phyloP scores from a whole-genome alignment of 53 echinoderm and acorn worm genomes.

The Henricia sp. region DNA sequence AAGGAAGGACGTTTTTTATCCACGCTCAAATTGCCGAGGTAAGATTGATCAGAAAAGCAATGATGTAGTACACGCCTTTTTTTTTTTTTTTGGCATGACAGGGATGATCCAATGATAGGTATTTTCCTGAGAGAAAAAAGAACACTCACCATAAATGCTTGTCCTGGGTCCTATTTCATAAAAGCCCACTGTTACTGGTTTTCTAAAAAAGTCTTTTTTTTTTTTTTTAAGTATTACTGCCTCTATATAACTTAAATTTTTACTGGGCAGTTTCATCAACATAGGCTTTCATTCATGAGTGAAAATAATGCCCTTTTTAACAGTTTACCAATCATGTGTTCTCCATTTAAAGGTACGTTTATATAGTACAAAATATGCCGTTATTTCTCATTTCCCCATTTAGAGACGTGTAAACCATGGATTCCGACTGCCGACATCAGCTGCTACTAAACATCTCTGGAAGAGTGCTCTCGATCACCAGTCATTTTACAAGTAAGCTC shows the following conservation, averaged over 20 bases:
- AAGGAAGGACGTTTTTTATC: conserved; percentile 86
- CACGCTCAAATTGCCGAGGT: conserved; percentile 81
- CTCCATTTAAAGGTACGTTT: no score
- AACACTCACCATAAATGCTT: background rate
- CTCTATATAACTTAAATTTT: no score
- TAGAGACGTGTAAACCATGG: conserved; percentile 86
- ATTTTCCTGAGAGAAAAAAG: background rate
- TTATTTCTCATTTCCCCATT: background rate
- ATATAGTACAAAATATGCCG: no score
- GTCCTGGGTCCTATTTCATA: background rate
- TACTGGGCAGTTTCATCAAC: no score
- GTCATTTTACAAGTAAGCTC: conserved; percentile 82
- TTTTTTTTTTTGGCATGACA: background rate
- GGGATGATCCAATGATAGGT: background rate
- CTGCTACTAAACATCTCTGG: conserved; percentile 85
- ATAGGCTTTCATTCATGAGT: no score
- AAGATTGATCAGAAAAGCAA: background rate
- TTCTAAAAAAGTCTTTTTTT: no score
- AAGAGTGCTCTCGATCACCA: conserved; percentile 87
- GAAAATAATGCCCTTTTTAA: no score
- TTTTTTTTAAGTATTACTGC: no score
- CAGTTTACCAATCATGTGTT: no score
- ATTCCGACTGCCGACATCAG: conserved; percentile 61
- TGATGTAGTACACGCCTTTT: background rate
- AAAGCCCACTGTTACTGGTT: background rate